These are phyloP conservation scores for Clunio marinus DNA, from an alignment of 2,888 invertebrate genomes.

Conservation along the genomic window DNA sequence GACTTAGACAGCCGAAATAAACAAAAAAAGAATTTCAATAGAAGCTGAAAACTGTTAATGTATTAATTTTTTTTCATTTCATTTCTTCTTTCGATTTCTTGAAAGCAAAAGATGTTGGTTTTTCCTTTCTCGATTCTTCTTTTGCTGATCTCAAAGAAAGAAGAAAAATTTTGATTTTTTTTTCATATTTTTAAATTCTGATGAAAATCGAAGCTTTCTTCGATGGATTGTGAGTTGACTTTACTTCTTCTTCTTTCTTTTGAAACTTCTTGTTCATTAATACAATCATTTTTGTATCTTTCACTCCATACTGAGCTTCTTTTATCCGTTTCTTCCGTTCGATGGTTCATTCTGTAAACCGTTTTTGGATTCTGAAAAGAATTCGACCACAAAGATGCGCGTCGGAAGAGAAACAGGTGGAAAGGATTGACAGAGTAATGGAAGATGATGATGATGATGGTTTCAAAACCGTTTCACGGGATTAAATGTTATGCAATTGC, in stretches of 20 bases:
- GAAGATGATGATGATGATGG: not conserved
- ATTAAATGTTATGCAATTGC: not conserved
- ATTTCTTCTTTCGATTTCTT: constrained; percentile 24
- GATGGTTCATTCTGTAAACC: constrained; percentile 11
- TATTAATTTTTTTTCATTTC: not conserved
- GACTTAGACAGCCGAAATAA: no score
- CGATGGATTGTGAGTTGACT: no score
- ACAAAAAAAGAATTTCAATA: not conserved
- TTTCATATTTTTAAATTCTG: constrained; percentile 11
- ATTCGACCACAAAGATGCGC: not conserved
- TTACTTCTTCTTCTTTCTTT: not conserved
- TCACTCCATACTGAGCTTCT: not conserved
- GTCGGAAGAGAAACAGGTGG: not conserved
- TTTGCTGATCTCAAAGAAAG: not conserved
- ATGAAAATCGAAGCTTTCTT: not conserved
- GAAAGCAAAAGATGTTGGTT: constrained; percentile 19
- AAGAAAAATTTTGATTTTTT: constrained; percentile 14
- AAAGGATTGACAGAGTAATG: not conserved
- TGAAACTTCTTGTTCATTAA: not conserved
- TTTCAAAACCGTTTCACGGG: not conserved
- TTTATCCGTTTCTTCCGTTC: constrained; percentile 30
- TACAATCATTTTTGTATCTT: constrained; percentile 1
- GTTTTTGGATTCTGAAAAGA: not conserved
- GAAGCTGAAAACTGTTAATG: constrained; percentile 19
- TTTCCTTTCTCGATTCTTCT: not conserved